Percentiles rank a stretch among this genome's conserved stretches.
phyloP scores from a whole-genome alignment of 2,888 invertebrate genomes.

The Orchestes rusci region DNA sequence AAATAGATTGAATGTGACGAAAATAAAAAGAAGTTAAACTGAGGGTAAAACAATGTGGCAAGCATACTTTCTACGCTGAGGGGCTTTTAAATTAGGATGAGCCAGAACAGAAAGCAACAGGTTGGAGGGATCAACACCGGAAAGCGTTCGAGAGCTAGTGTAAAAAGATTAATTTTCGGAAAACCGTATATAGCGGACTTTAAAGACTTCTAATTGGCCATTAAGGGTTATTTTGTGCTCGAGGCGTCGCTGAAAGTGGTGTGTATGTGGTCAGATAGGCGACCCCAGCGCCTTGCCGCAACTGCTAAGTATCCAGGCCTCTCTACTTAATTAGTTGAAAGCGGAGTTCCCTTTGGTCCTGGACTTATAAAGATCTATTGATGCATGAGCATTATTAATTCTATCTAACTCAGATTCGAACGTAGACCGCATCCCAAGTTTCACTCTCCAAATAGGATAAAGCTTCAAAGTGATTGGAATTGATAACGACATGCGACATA shows the following conservation, averaged over 20 bases:
- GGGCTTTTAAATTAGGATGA: conserved; percentile 36
- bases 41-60: conserved; percentile 13
- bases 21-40: conserved; percentile 1
- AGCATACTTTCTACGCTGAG: conserved; percentile 10
- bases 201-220: conserved; percentile 38
- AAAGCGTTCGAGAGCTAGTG: conserved; percentile 30
- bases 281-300: conserved; percentile 33
- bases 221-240: conserved; percentile 38
- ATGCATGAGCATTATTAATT: conserved; percentile 39
- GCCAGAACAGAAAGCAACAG: conserved; percentile 34
- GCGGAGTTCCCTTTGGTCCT: conserved; percentile 37
- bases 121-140: conserved; percentile 31
- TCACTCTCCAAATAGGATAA: conserved; percentile 20
- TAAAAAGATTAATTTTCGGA: conserved; percentile 36
- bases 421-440: conserved; percentile 37
- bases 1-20: background rate
- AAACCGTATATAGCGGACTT: conserved; percentile 28
- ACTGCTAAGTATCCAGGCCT: conserved; percentile 40
- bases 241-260: conserved; percentile 33
- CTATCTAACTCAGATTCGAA: conserved; percentile 37
- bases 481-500: too few relatives aligned
- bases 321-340: conserved; percentile 43
- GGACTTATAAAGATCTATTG: conserved; percentile 40
- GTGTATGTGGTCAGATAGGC: conserved; percentile 40
- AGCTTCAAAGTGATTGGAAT: conserved; percentile 19